Evolutionary conservation across 2,888 invertebrate genomes (phyloP), one percentile per base, ranked within the genome.

Genomic region (Calliscelio sp.): DNA sequence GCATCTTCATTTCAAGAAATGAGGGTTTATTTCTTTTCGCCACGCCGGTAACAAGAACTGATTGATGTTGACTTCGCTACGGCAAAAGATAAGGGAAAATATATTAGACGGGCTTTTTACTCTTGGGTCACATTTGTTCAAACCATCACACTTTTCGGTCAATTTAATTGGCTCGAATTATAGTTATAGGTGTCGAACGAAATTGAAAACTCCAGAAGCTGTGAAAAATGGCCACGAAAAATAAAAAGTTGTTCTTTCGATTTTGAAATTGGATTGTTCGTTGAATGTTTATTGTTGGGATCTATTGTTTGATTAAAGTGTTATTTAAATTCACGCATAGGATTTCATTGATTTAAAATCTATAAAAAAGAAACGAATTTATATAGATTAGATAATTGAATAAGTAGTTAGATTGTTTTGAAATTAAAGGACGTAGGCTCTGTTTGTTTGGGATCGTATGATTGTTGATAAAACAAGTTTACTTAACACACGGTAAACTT

Each of bases 1-100:
- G 55, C 18, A 35, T 24, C 49, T 65, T 24, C 53, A 49, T 57
- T 77, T 70, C 49, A 66, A 55, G 71, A 71, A 81, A 70, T 38
- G 53, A 28, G n/a, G 41, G 35, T 61, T 81, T 51, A 59, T 65
- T 65, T 55, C 46, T 80, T 55, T 49, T 73, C 16, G 32, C 18
- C 46, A 28, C n/a, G 16, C 2, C n/a, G 32, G 20, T 63, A 63
- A 59, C 61, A 57, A 65, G 44, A 65, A 65, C 59, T 71, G 79
- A 55, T 71, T 70, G 71, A 70, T 71, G 46, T 65, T 53, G 14
- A 63, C 16, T 71, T 20, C 25, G 7, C 41, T 14, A 14, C 14
- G 11, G 7, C 10, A 11, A 25, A 78, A 68, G 46, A 46, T 78
- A 57, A 28, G 18, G 32, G 41, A 41, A 65, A 68, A 51, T 38